Evolutionary conservation across 2,113 vertebrate species (phyloP).

Genomic region (Ginglymostoma cirratum): DNA sequence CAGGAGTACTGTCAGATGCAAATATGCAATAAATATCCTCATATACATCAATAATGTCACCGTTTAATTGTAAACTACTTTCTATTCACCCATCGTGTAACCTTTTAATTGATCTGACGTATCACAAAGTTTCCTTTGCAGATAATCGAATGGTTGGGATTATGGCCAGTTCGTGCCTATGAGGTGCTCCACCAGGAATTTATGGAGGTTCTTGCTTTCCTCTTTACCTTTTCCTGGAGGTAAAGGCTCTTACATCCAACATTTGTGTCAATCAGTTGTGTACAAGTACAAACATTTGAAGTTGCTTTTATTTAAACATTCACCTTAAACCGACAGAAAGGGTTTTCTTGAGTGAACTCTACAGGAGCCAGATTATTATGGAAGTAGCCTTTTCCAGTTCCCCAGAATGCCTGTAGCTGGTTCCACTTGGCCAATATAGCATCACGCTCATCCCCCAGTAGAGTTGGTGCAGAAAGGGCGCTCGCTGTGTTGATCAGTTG

Average conservation of each 20-base stretch:
- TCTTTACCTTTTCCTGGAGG: neutral
- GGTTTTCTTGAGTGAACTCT: slow-evolving; percentile 91
- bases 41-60: neutral
- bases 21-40: neutral
- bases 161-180: too few relatives aligned
- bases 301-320: neutral
- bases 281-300: neutral
- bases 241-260: neutral
- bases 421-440: slow-evolving; percentile 96
- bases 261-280: neutral
- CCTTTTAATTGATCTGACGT: neutral
- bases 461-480: slow-evolving; percentile 81
- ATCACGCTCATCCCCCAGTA: slow-evolving; percentile 89
- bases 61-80: neutral
- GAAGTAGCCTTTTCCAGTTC: slow-evolving; percentile 90
- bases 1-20: neutral
- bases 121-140: neutral
- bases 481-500: slow-evolving; percentile 93
- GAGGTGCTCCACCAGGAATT: neutral
- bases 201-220: neutral
- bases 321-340: slow-evolving; percentile 97
- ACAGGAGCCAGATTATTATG: slow-evolving; percentile 80
- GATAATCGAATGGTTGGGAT: neutral
- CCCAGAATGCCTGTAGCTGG: slow-evolving; percentile 97
- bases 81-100: neutral